These are phyloP conservation scores for Hemibagrus wyckioides DNA, from an alignment of 2,113 vertebrate genomes.

Conservation along the genomic window DNA sequence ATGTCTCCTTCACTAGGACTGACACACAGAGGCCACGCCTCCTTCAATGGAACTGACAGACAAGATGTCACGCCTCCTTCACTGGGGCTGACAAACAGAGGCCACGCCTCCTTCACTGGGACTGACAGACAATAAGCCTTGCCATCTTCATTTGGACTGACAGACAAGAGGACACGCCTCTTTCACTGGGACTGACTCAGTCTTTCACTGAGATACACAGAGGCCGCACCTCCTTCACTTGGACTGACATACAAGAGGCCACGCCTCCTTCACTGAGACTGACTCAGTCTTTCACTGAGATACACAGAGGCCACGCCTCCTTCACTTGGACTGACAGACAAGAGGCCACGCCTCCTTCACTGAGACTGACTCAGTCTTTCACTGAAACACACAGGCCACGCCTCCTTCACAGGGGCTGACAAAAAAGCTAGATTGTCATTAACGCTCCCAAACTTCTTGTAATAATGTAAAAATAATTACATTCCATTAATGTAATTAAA, in stretches of 20 bases:
- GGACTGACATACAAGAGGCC: neutral
- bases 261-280: neutral
- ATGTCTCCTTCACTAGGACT: neutral
- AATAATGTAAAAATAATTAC: neutral
- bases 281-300: too few relatives aligned
- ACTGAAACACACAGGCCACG: neutral
- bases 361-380: neutral
- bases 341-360: neutral
- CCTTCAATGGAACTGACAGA: neutral
- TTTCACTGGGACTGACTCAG: neutral
- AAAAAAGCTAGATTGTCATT: neutral
- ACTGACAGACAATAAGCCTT: neutral
- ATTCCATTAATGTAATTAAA: too few relatives aligned
- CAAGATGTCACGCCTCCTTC: neutral
- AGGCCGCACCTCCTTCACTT: neutral
- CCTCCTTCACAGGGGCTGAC: neutral
- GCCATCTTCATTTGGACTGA: neutral
- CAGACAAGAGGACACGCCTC: neutral
- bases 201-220: neutral
- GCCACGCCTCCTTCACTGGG: neutral
- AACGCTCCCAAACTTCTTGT: neutral
- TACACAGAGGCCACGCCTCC: neutral
- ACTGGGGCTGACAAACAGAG: neutral
- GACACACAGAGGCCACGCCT: neutral
- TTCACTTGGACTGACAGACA: neutral